Base-by-base conservation (phyloP, 2,797 vertebrate species). In the Epinephelus awoara region DNA sequence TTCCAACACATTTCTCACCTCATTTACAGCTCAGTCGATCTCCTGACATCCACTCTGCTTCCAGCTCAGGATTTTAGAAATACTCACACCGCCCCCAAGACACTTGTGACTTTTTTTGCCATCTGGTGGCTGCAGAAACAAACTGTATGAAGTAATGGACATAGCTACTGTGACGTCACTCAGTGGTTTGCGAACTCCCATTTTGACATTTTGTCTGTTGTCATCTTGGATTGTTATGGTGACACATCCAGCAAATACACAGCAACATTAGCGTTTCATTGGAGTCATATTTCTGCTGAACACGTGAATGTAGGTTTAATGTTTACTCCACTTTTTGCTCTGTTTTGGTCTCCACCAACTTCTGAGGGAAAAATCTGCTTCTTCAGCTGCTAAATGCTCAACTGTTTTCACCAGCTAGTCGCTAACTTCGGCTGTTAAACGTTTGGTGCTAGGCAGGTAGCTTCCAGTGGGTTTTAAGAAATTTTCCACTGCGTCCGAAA, bases 1-100 rank as follows among this genome's bases (percentile, higher is more conserved):
- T 42, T 17, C 56, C 3, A 5, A 40, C 5, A 25, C 38, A 67
- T 70, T 34, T 44, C 63, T 67, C 63, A n/a, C 8, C 21, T 77
- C 10, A 58, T 57, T 75, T 19, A 49, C 23, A 5, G 4, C 47
- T 67, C 23, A 58, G 34, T 13, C 10, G 1, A n/a, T 68, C 21
- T 73, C 25, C 1, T 18, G 19, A 63, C 65, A 46, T 63, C 23
- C 50, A 18, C n/a, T 62, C 61, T 50, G 8, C 55, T 63, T 0
- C 4, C 8, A 25, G 17, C n/a, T 21, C 21, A 49, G 21, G 47
- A 46, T 65, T 66, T 17, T 23, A 67, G 8, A 68, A 17, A 49
- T 27, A 72, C 38, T 51, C 3, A 11, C 15, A 47, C 6, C 2
- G 6, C 52, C 8, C 38, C 5, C 2, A 58, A n/a, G 8, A 47